These are phyloP conservation scores for Erinaceus europaeus DNA, from an alignment of 2,113 vertebrate species.

Conservation along the genomic window DNA sequence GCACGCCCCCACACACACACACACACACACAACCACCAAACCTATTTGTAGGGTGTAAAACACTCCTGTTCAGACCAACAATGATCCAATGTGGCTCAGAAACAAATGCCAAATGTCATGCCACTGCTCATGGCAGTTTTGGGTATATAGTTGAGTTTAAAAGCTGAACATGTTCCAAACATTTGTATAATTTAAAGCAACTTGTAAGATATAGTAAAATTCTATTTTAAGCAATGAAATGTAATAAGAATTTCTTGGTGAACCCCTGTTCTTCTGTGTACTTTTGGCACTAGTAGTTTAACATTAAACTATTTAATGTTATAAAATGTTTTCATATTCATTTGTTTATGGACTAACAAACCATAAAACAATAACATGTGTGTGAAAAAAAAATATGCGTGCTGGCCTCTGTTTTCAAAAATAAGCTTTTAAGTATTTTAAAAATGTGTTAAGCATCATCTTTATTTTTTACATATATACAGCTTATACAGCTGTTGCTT, in stretches of 20 bases:
- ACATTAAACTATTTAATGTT: conserved; percentile 69
- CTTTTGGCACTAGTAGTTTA: conserved; percentile 68
- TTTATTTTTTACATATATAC: conserved; percentile 43
- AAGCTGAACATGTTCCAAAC: conserved; percentile 82
- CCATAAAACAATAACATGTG: conserved; percentile 74
- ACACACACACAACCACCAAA: too few species aligned
- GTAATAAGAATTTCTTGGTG: conserved; percentile 78
- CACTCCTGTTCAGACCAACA: conserved; percentile 72
- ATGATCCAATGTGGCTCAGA: conserved; percentile 75
- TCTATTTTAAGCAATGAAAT: conserved; percentile 79
- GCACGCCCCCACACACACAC: too few species aligned
- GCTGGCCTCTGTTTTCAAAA: conserved; percentile 5
- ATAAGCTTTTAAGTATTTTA: conserved; percentile 36
- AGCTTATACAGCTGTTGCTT: too few species aligned
- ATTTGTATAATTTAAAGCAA: conserved; percentile 85
- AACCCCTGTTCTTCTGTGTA: conserved; percentile 72
- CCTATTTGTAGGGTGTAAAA: conserved; percentile 66
- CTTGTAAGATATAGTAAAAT: conserved; percentile 81
- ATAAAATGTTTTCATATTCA: conserved; percentile 73
- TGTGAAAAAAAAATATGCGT: conserved; percentile 35
- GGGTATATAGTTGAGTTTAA: conserved; percentile 77
- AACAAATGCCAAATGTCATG: conserved; percentile 58
- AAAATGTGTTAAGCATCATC: background rate
- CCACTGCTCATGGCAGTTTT: conserved; percentile 70
- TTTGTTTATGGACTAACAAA: conserved; percentile 73